These are phyloP conservation scores for Pollenia labialis DNA, from an alignment of 2,888 invertebrate genomes.

Conservation along the genomic window DNA sequence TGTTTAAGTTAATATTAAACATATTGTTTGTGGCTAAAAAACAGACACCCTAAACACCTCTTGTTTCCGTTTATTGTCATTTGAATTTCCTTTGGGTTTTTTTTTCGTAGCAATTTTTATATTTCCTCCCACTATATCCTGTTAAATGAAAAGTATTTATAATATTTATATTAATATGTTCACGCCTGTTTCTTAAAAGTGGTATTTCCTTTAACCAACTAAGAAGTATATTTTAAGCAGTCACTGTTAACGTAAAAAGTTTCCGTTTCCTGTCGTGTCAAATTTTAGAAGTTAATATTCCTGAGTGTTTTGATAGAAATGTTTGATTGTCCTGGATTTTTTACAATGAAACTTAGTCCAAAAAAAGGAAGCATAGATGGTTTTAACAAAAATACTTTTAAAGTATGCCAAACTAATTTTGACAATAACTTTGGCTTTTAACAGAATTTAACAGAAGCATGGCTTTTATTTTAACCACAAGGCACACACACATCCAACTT, in stretches of 20 bases:
- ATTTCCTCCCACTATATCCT: conserved; percentile 61
- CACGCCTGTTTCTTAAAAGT: conserved; percentile 18
- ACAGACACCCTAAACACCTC: conserved; percentile 63
- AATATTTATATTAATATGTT: conserved; percentile 14
- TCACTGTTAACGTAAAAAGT: conserved; percentile 22
- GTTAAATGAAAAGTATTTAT: background rate
- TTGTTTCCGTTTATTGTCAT: conserved; percentile 70
- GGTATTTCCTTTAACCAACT: background rate
- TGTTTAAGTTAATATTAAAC: conserved; percentile 4
- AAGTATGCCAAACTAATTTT: too few relatives aligned
- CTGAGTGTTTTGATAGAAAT: background rate
- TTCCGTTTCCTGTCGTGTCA: conserved; percentile 47
- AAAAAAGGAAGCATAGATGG: too few relatives aligned
- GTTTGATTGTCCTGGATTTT: background rate
- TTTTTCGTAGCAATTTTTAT: background rate
- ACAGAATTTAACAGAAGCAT: too few relatives aligned
- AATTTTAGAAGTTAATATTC: background rate
- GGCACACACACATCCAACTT: too few relatives aligned
- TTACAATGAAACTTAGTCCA: background rate
- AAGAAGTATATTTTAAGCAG: background rate
- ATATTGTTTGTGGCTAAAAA: conserved; percentile 37
- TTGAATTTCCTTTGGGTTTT: conserved; percentile 44
- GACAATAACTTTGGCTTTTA: too few relatives aligned
- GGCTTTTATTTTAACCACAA: too few relatives aligned
- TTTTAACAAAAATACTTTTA: too few relatives aligned